Conservation (phyloP, 2,797 vertebrate genomes). For the Falco naumanni region DNA sequence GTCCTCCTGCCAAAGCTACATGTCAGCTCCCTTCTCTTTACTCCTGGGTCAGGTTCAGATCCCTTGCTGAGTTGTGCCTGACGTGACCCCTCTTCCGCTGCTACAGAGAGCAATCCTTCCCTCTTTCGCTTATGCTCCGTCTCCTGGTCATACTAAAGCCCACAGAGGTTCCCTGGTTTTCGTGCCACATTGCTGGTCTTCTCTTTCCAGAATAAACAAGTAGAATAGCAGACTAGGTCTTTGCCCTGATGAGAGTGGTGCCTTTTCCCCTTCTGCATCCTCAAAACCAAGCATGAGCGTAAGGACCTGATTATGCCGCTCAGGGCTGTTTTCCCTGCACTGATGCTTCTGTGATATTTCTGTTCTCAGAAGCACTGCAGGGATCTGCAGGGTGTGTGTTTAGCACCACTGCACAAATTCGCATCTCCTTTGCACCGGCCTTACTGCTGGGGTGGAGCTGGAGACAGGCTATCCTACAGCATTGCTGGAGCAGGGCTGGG, state of each 20-base stretch:
- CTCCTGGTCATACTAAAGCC: background rate
- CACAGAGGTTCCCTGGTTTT: background rate
- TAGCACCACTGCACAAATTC: background rate
- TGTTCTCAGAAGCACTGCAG: background rate
- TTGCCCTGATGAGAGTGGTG: background rate
- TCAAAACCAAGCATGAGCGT: accelerated
- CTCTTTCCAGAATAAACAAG: background rate
- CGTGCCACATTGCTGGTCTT: background rate
- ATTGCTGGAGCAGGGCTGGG: background rate
- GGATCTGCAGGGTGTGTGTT: background rate
- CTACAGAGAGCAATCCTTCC: background rate
- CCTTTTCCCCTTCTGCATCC: background rate
- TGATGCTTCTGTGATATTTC: background rate
- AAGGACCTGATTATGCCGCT: accelerated
- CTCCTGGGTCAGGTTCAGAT: background rate
- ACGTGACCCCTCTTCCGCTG: background rate
- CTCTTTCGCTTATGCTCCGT: background rate
- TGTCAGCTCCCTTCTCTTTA: background rate
- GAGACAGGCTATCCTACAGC: accelerated
- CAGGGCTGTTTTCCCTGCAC: background rate
- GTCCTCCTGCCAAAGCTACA: background rate
- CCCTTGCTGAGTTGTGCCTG: background rate
- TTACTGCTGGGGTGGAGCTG: background rate
- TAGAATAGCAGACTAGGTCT: background rate
- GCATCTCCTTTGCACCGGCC: background rate